Evolutionary conservation across 2,888 invertebrate species (phyloP), one percentile per base, ranked within the genome.

Genomic region (Octodonta nipae): DNA sequence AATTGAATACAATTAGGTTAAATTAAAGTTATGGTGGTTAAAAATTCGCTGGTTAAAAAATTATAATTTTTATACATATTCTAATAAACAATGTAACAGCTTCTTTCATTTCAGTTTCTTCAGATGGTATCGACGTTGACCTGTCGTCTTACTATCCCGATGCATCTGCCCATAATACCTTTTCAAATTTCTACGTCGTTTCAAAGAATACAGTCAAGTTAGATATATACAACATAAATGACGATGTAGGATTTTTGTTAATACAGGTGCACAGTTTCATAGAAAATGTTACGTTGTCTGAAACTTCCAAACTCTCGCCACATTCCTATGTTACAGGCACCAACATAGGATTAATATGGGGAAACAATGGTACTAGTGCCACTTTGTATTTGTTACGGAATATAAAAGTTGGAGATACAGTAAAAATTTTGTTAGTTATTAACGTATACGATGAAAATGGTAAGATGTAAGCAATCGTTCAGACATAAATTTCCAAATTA

Each of bases 231-330:
- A 49, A 69, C 49, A 55, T 70, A 2, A 63, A 68, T 7, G 42
- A 54, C 1, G 54, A 56, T 34, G 54, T 71, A 16, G 60, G 64
- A 2, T 80, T 73, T 49, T 58, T 76, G 11, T 54, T 78, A 34
- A 57, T 77, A 24, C 78, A 81, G 71, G 68, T 68, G 3, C 81
- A 82, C 50, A 66, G 69, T 28, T 70, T 71, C 40, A 43, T 67
- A 8, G 54, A 67, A 35, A 70, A 73, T 53, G 52, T 79, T 1
- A 67, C 68, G 1, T 46, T 79, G 20, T 70, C 71, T 13, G 70
- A 65, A 37, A 55, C 30, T 25, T 26, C 34, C 11, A 33, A 17
- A 1, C 42, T 53, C 14, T 44, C 38, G 8, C 41, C 42, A 1
- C 55, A 58, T n/a, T 58, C 56, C 8, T 54, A 50, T 35, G 56